A percentile compares a stretch with the other conserved stretches of the same genome.
These are phyloP conservation scores for Cheirogaleus medius DNA, from an alignment of 2,113 vertebrate genomes.

Conservation along the genomic window DNA sequence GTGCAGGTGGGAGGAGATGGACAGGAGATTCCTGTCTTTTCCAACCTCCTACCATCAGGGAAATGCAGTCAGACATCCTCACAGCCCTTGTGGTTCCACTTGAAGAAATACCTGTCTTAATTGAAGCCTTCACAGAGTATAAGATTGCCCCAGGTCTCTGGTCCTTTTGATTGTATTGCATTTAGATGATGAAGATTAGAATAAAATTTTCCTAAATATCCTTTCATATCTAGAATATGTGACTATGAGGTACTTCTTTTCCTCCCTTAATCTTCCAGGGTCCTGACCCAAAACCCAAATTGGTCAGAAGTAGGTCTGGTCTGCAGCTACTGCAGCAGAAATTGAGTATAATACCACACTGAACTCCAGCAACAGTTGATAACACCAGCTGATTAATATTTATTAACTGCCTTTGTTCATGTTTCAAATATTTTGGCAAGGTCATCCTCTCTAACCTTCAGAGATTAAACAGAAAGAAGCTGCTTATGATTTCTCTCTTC, in stretches of 20 bases:
- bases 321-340: neutral
- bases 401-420: neutral
- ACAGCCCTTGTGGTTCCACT: neutral
- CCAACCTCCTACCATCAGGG: neutral
- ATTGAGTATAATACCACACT: neutral
- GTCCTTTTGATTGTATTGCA: neutral
- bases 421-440: neutral
- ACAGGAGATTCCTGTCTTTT: neutral
- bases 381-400: neutral
- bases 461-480: neutral
- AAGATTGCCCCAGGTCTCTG: neutral
- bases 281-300: neutral
- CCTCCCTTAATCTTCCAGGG: neutral
- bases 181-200: neutral
- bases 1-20: neutral
- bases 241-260: neutral
- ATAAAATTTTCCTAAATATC: neutral
- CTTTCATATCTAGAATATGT: neutral
- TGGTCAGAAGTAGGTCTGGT: neutral
- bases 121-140: neutral
- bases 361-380: neutral
- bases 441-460: neutral
- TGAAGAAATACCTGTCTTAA: neutral
- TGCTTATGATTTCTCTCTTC: neutral
- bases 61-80: neutral